A percentile compares a stretch with the other conserved stretches of the same genome.
These are phyloP conservation scores for Aspidapion aeneum DNA, from an alignment of 2,888 invertebrate genomes.

Conservation along the genomic window DNA sequence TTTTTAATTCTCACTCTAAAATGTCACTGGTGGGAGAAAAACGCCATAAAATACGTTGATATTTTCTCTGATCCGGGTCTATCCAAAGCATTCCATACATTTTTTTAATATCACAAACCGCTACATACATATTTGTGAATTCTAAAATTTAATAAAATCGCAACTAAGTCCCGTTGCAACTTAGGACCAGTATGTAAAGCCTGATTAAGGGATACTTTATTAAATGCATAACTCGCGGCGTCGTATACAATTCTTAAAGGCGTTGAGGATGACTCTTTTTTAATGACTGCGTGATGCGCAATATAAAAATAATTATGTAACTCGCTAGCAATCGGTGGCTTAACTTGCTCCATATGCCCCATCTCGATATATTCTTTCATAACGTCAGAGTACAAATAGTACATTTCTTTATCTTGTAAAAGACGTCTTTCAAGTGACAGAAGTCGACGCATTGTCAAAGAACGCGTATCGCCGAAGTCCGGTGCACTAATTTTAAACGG, in stretches of 20 bases:
- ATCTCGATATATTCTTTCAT: neutral
- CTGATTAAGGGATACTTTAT: neutral
- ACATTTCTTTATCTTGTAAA: neutral
- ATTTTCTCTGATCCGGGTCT: neutral
- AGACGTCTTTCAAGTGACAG: conserved; percentile 1
- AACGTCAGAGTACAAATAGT: neutral
- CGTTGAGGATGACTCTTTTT: neutral
- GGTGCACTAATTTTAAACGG: conserved; percentile 1
- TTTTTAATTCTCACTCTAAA: neutral
- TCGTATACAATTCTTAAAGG: conserved; percentile 5
- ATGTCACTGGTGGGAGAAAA: neutral
- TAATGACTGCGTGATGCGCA: neutral
- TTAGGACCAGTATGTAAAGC: conserved; percentile 2
- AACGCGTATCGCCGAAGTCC: conserved; percentile 1
- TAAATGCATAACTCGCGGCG: neutral
- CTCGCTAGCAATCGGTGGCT: neutral
- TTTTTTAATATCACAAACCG: neutral
- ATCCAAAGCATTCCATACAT: neutral
- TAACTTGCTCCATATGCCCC: conserved; percentile 1
- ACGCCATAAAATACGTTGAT: neutral
- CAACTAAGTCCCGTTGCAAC: neutral
- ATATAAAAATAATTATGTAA: conserved; percentile 2
- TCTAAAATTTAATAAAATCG: neutral
- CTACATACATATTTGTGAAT: neutral
- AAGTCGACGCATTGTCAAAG: neutral